Evolutionary conservation across 2,888 invertebrate species (phyloP).

Genomic region (Campoplex capitator): DNA sequence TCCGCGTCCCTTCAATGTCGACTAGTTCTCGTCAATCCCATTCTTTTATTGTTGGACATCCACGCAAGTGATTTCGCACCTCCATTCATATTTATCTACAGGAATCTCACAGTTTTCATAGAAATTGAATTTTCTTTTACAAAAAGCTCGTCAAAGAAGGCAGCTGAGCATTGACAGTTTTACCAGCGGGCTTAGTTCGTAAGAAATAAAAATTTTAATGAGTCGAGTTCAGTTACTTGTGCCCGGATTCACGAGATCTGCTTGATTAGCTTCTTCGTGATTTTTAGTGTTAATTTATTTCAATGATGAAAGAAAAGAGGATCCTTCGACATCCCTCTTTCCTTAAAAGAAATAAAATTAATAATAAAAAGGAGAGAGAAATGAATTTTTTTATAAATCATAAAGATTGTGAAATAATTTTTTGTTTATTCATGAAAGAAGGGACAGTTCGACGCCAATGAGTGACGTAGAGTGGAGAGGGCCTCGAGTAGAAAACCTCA

Average conservation of each 20-base stretch:
- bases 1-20: not conserved
- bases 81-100: not conserved
- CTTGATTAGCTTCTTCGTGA: not conserved
- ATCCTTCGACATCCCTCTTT: not conserved
- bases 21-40: not conserved
- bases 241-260: not conserved
- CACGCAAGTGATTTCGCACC: not conserved
- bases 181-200: no score
- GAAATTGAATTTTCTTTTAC: not conserved
- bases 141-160: not conserved
- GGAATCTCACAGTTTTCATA: no score
- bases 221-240: not conserved
- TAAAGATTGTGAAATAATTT: not conserved
- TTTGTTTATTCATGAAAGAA: constrained; percentile 1
- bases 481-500: constrained; percentile 69
- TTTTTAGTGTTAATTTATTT: not conserved
- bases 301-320: not conserved
- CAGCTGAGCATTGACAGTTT: no score
- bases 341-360: not conserved
- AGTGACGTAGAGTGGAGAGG: constrained; percentile 74
- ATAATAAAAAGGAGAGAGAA: not conserved
- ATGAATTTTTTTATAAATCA: not conserved
- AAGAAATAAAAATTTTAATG: no score
- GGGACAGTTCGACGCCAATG: constrained; percentile 74
- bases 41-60: not conserved